These are phyloP conservation scores for Hemitrygon akajei DNA, from an alignment of 2,797 vertebrate species.

Conservation along the genomic window DNA sequence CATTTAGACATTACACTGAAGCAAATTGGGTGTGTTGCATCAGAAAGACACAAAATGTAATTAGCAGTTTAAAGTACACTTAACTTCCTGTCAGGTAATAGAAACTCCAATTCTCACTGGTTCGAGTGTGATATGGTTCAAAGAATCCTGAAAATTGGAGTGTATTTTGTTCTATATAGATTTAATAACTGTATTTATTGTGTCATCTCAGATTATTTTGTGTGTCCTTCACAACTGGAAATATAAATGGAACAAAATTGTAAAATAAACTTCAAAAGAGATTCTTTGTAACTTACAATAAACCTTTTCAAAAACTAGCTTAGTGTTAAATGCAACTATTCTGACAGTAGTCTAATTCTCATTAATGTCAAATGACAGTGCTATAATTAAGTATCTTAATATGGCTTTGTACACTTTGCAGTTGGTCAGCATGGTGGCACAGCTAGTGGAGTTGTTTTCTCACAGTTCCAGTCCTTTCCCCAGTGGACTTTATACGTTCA, in stretches of 20 bases:
- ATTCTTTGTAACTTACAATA: neutral
- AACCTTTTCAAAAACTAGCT: neutral
- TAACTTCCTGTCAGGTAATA: neutral
- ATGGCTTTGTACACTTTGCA: too few species aligned
- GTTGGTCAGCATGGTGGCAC: too few species aligned
- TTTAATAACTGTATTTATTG: neutral
- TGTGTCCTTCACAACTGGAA: neutral
- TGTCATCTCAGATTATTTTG: neutral
- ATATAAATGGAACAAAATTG: neutral
- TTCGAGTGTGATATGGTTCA: neutral
- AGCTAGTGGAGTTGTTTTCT: too few species aligned
- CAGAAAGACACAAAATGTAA: neutral
- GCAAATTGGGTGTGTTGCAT: neutral
- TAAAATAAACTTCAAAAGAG: neutral
- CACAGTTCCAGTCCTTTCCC: too few species aligned
- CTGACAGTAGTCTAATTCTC: neutral
- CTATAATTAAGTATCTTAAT: neutral
- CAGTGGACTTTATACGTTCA: too few species aligned
- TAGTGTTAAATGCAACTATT: neutral
- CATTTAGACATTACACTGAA: neutral
- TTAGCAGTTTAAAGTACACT: neutral
- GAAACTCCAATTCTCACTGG: neutral
- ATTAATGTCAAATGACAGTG: neutral
- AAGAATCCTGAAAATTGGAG: neutral
- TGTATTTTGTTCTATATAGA: neutral